Evolutionary conservation across 2,888 invertebrate species (phyloP), one percentile per base, ranked within the genome.

Genomic region (Tachina lurida): DNA sequence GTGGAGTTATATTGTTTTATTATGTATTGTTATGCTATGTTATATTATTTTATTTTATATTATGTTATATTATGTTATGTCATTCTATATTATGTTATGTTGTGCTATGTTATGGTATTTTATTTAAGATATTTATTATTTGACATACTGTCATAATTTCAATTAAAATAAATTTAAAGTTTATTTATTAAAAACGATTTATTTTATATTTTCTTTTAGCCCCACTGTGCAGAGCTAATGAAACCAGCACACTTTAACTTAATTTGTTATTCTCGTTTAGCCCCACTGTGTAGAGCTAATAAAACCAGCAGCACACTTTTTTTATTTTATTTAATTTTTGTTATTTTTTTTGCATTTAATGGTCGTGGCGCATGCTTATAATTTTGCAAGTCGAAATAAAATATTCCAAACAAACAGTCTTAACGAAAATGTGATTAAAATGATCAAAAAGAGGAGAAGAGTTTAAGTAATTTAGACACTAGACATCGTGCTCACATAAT

Each of bases 351-450:
- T 22, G 4, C 41, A 56, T 43, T 79, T 84, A 71, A 84, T 75
- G 71, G 79, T 71, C 52, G 75, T 67, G 79, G 84, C 84, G 65
- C 79, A 84, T 79, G 84, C 58, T 73, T 58, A 63, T 79, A 84
- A 76, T 84, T 84, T 65, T 56, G 71, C 70, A 65, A 84, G 71
- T 71, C 52, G 31, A 4, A 15, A 52, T 31, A 41, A 39, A 70
- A 58, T 5, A 43, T 68, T 43, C 4, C 13, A 68, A n/a, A 31
- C 31, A 2, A 31, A 31, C 31, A 31, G 31, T 31, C 19, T 31
- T 58, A 75, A 70, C 47, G 41, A 75, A 79, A 54, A 78, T 74
- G 70, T 63, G 56, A 65, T 84, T 52, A 41, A 67, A 45, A 54
- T 68, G 47, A 10, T 49, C 45, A 54, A 56, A 65, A 58, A 65